Evolutionary conservation across 2,113 vertebrate species (phyloP).

Genomic region (Xenopus laevis): DNA sequence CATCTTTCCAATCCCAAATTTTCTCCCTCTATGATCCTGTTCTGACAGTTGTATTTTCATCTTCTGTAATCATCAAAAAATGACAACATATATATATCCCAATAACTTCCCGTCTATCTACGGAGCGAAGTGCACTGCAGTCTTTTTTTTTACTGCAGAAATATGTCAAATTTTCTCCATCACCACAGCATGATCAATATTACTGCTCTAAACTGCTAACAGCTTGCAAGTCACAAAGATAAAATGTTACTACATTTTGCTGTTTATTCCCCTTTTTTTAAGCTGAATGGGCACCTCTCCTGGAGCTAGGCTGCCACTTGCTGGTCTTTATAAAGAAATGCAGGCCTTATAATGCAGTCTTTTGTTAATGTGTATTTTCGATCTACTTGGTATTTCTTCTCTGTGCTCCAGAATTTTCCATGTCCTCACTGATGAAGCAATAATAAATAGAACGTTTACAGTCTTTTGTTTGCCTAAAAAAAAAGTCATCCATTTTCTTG

Average conservation of each 20-base stretch:
- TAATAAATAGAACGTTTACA: too few species aligned
- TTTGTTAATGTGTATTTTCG: too few species aligned
- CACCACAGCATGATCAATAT: conserved; percentile 20
- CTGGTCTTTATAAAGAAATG: background rate
- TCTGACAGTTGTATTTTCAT: conserved; percentile 9
- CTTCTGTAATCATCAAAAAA: background rate
- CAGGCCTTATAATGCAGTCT: background rate
- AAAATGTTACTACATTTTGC: conserved; percentile 19
- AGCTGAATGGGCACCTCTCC: background rate
- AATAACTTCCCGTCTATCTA: background rate
- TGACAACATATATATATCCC: background rate
- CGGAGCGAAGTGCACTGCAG: background rate
- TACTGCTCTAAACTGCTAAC: conserved; percentile 25
- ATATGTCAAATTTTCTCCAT: conserved; percentile 22
- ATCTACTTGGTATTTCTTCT: too few species aligned
- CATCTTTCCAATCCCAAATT: background rate
- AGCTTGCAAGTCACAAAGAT: conserved; percentile 25
- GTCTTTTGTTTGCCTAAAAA: too few species aligned
- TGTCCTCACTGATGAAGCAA: too few species aligned
- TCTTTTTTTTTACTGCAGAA: conserved; percentile 5
- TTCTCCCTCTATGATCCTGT: background rate
- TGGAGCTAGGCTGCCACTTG: conserved; percentile 9
- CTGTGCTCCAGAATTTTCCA: too few species aligned
- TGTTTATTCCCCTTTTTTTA: background rate
- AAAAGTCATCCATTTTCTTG: too few species aligned